phyloP scores from a whole-genome alignment of 1,140 invertebrate genomes.

The Drosophila pseudoobscura region DNA sequence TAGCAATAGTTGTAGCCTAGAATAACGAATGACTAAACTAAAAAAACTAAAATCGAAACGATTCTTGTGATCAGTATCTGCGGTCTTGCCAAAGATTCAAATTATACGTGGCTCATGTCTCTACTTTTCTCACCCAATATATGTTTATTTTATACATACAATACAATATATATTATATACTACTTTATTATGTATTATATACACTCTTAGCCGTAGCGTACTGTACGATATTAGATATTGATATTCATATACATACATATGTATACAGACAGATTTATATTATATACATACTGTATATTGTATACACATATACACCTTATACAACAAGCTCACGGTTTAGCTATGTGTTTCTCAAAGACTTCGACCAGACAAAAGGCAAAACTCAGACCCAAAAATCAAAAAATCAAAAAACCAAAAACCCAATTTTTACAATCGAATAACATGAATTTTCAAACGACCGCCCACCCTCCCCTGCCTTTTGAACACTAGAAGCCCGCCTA shows the following conservation, averaged over 20 bases:
- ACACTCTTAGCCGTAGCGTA: conserved; percentile 9
- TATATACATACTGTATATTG: too few species aligned
- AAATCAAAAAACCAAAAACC: too few species aligned
- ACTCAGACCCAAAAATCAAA: conserved; percentile 16
- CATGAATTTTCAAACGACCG: conserved; percentile 16
- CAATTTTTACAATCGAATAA: conserved; percentile 43
- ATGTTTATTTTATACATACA: conserved; percentile 7
- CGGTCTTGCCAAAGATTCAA: conserved; percentile 74
- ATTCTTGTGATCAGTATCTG: conserved; percentile 77
- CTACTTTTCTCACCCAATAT: not conserved
- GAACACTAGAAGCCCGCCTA: conserved; percentile 55
- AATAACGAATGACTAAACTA: conserved; percentile 14
- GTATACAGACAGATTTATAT: too few species aligned
- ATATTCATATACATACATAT: too few species aligned
- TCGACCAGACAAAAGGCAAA: conserved; percentile 22
- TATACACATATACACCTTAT: not conserved
- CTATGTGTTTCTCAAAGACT: conserved; percentile 42
- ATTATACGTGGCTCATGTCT: conserved; percentile 42
- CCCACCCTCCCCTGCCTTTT: conserved; percentile 41
- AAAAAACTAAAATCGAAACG: conserved; percentile 46
- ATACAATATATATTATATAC: conserved; percentile 6
- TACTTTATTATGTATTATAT: conserved; percentile 13
- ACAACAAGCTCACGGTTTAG: conserved; percentile 44
- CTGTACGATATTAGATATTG: too few species aligned
- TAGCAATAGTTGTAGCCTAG: conserved; percentile 38